A percentile compares a stretch with the other conserved stretches of the same genome.
Conservation (phyloP, 2,888 invertebrate species). For the Tipula unca region DNA sequence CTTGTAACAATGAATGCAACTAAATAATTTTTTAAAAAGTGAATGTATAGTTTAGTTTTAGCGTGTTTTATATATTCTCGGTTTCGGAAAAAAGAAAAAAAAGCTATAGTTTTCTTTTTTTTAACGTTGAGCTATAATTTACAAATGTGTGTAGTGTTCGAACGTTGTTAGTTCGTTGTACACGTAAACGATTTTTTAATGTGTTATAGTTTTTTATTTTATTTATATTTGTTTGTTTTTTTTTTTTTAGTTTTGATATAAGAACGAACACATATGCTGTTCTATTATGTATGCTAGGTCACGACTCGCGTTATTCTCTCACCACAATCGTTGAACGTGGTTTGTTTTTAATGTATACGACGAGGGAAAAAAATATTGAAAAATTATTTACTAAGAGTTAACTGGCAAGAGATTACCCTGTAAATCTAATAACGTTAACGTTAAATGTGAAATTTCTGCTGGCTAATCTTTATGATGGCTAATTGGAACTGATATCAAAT, state of each 20-base stretch:
- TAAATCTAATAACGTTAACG: no score
- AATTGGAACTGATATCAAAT: no score
- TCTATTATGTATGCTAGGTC: background rate
- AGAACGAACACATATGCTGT: background rate
- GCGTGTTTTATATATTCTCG: background rate
- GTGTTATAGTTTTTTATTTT: background rate
- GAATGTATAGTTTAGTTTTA: background rate
- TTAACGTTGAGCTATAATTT: background rate
- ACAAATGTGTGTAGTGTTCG: background rate
- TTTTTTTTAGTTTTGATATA: background rate
- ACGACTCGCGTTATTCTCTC: background rate
- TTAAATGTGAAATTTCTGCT: no score
- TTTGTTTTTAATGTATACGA: background rate
- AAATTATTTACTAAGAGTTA: no score
- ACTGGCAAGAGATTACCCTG: no score
- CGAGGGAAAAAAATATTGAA: background rate
- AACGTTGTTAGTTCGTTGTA: background rate
- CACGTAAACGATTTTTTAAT: background rate
- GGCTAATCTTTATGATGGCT: no score
- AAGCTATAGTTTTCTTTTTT: background rate
- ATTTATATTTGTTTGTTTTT: background rate
- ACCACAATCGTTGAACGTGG: background rate
- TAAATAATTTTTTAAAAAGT: background rate
- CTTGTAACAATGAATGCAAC: background rate
- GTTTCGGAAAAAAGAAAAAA: background rate